Evolutionary conservation across 2,888 invertebrate species (phyloP), one percentile per base, ranked within the genome.

Genomic region (Eristalis pertinax): DNA sequence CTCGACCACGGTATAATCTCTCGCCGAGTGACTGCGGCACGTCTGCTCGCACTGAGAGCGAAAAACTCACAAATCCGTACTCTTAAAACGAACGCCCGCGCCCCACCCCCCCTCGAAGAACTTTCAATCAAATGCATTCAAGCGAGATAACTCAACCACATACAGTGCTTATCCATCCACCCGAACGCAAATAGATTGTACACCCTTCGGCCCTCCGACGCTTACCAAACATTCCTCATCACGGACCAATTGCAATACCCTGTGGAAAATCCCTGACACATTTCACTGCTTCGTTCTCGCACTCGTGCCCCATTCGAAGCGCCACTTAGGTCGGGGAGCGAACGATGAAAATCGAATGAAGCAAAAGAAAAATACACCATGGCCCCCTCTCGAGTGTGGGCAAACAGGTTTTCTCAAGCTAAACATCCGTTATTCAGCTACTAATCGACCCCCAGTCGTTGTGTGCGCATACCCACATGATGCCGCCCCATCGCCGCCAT

Each of bases 81-180:
- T 63, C 79, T 87, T 79, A 79, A 83, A 72, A 60, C 63, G 72
- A 79, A 56, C 69, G 50, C 63, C 29, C n/a, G n/a, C n/a, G n/a
- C n/a, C n/a, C n/a, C n/a, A n/a, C n/a, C n/a, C n/a, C 43, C 75
- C 78, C 78, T 75, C 78, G 22, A 65, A 76, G 73, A 72, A 84
- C 84, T 60, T 84, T 87, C 75, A 84, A 84, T 84, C 78, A 79
- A 80, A 79, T 87, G 87, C 87, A 79, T 73, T 64, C 75, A 79
- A 68, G 75, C 72, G 76, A 60, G 65, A 83, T 79, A 87, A 73
- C 74, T 70, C 75, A 83, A 87, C 79, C 78, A 70, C 83, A 87
- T 83, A 84, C 79, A 72, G 70, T 74, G 69, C 70, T 84, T 75
- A 79, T 76, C 83, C 74, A 76, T 11, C 72, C 63, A 72, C 67